phyloP scores from a whole-genome alignment of 2,888 invertebrate genomes.

The Apamea sordens region DNA sequence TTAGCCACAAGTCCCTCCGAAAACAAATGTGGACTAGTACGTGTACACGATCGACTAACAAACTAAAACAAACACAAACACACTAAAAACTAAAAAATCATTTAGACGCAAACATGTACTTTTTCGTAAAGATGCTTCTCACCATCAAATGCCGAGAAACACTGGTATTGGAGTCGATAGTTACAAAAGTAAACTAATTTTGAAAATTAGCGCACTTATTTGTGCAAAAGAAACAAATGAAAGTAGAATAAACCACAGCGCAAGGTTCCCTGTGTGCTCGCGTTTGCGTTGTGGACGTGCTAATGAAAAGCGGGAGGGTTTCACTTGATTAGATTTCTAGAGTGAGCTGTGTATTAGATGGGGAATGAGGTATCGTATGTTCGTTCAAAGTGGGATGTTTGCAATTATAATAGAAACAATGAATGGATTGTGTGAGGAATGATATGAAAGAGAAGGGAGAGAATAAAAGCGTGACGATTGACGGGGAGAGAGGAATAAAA shows the following conservation, averaged over 20 bases:
- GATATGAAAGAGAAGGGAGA: neutral
- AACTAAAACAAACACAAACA: too few species aligned
- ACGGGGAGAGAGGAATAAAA: too few species aligned
- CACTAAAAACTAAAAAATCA: too few species aligned
- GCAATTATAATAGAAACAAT: neutral
- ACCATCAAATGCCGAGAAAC: too few species aligned
- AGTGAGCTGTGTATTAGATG: neutral
- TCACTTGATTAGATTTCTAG: constrained; percentile 51
- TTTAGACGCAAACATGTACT: too few species aligned
- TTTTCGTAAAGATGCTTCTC: too few species aligned
- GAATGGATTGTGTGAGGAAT: neutral
- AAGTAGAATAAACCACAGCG: neutral
- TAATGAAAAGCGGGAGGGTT: constrained; percentile 52
- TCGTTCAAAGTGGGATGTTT: neutral
- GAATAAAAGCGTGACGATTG: too few species aligned
- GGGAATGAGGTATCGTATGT: neutral
- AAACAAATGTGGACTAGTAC: too few species aligned
- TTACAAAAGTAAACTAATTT: neutral
- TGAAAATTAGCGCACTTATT: neutral
- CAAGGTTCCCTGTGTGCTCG: neutral
- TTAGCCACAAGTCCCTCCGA: too few species aligned
- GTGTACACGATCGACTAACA: too few species aligned
- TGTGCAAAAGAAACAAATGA: constrained; percentile 35
- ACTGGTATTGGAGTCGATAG: neutral
- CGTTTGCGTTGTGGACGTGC: constrained; percentile 3